phyloP scores from a whole-genome alignment of 2,113 vertebrate genomes.

The Cynoglossus semilaevis region DNA sequence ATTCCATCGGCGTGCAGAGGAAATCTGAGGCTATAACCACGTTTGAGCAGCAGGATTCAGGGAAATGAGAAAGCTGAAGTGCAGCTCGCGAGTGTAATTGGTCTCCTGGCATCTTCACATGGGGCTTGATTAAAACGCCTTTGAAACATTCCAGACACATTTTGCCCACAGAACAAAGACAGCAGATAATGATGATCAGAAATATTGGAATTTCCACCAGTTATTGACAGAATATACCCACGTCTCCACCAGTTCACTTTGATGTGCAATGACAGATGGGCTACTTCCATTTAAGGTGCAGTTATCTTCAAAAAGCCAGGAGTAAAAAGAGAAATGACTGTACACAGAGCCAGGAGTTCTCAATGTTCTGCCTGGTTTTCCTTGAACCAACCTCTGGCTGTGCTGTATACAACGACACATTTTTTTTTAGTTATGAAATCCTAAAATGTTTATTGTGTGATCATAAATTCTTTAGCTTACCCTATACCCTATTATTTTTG shows the following conservation, averaged over 20 bases:
- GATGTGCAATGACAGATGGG: slow-evolving; percentile 54
- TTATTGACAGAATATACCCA: slow-evolving; percentile 52
- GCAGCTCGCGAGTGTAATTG: slow-evolving; percentile 71
- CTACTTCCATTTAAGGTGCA: slow-evolving; percentile 42
- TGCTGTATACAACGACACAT: slow-evolving; percentile 1
- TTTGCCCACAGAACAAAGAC: slow-evolving; percentile 73
- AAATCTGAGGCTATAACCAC: slow-evolving; percentile 50
- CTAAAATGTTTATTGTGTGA: no score
- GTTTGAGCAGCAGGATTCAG: slow-evolving; percentile 64
- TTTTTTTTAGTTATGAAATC: background rate
- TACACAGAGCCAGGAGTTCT: slow-evolving; percentile 37
- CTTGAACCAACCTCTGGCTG: slow-evolving; percentile 23
- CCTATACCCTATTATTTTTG: no score
- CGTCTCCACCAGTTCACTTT: slow-evolving; percentile 47
- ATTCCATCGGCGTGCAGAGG: slow-evolving; percentile 42
- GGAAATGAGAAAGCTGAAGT: slow-evolving; percentile 65
- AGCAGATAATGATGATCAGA: slow-evolving; percentile 65
- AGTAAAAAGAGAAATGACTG: slow-evolving; percentile 43
- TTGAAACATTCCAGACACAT: slow-evolving; percentile 74
- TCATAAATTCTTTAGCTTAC: no score
- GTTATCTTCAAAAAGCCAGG: slow-evolving; percentile 67
- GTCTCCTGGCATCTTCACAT: slow-evolving; percentile 73
- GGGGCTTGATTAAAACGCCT: slow-evolving; percentile 73
- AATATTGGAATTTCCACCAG: slow-evolving; percentile 39
- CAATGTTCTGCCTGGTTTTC: slow-evolving; percentile 26